Percentiles rank a stretch among this genome's conserved stretches.
phyloP scores from a whole-genome alignment of 2,888 invertebrate genomes.

The Napeogenes sylphis region DNA sequence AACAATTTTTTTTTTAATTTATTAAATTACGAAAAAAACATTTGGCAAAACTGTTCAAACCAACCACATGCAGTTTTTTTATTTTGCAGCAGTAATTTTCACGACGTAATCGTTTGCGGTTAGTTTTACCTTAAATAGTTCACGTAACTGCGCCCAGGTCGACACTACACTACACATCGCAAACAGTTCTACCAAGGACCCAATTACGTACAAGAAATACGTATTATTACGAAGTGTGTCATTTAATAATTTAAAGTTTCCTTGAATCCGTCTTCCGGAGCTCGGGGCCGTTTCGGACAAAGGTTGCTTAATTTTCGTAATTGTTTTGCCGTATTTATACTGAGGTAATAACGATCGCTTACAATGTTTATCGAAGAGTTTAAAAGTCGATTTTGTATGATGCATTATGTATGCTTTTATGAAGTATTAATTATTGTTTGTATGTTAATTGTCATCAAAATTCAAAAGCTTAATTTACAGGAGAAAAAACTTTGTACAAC shows the following conservation, averaged over 20 bases:
- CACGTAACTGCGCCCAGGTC: conserved; percentile 46
- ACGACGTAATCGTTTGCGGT: conserved; percentile 58
- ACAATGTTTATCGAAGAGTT: not conserved
- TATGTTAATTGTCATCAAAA: not conserved
- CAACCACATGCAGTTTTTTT: conserved; percentile 52
- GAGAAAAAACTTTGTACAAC: not conserved
- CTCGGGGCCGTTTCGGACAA: conserved; percentile 35
- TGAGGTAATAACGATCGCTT: not conserved
- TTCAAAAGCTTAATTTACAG: not conserved
- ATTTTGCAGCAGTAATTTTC: conserved; percentile 44
- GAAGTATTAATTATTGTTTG: not conserved
- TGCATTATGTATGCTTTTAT: not conserved
- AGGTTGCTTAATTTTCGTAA: conserved; percentile 26
- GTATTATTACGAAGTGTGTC: conserved; percentile 54
- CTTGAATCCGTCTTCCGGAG: conserved; percentile 46
- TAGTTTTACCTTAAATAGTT: conserved; percentile 52
- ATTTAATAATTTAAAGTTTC: conserved; percentile 46
- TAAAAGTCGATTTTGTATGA: not conserved
- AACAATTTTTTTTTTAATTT: too few species aligned
- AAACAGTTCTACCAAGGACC: conserved; percentile 52
- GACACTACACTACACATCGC: conserved; percentile 43
- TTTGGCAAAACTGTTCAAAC: conserved; percentile 46
- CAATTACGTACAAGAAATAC: conserved; percentile 38
- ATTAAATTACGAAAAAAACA: conserved; percentile 11
- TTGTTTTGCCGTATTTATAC: conserved; percentile 16